phyloP scores from a whole-genome alignment of 2,888 invertebrate genomes.

The Caenorhabditis wallacei region DNA sequence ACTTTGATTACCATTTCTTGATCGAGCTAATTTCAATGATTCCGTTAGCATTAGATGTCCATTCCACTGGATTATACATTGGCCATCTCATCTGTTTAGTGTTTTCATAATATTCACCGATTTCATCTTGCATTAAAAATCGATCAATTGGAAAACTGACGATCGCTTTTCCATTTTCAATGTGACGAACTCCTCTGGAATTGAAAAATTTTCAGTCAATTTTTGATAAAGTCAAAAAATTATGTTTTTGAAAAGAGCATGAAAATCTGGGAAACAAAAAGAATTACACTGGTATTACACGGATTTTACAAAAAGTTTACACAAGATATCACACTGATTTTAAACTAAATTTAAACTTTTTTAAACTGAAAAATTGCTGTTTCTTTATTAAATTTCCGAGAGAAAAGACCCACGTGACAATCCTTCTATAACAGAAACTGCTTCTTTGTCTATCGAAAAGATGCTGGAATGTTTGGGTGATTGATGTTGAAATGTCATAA shows the following conservation, averaged over 20 bases:
- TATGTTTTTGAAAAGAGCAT: neutral
- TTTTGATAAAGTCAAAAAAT: too few species aligned
- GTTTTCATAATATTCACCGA: slow-evolving; percentile 29
- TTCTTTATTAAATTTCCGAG: too few species aligned
- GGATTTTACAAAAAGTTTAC: neutral
- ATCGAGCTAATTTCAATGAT: neutral
- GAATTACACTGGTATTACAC: neutral
- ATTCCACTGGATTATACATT: slow-evolving; percentile 19
- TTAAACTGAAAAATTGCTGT: neutral
- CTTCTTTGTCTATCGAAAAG: slow-evolving; percentile 27
- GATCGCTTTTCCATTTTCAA: neutral
- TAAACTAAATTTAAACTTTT: neutral
- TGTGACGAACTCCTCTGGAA: slow-evolving; percentile 29
- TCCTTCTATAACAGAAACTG: slow-evolving; percentile 35
- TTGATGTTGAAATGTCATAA: neutral
- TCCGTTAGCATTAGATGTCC: slow-evolving; percentile 26
- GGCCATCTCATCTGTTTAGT: slow-evolving; percentile 24
- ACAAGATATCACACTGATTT: neutral
- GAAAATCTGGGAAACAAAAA: neutral
- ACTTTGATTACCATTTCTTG: too few species aligned
- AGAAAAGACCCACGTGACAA: slow-evolving; percentile 35
- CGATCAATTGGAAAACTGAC: slow-evolving; percentile 43
- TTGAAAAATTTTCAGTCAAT: too few species aligned
- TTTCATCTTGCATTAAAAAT: slow-evolving; percentile 21
- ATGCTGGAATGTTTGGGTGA: slow-evolving; percentile 6